Percentiles rank a stretch among this genome's conserved stretches.
Evolutionary conservation across 2,113 vertebrate genomes (phyloP).

Genomic region (Dasyurus viverrinus): DNA sequence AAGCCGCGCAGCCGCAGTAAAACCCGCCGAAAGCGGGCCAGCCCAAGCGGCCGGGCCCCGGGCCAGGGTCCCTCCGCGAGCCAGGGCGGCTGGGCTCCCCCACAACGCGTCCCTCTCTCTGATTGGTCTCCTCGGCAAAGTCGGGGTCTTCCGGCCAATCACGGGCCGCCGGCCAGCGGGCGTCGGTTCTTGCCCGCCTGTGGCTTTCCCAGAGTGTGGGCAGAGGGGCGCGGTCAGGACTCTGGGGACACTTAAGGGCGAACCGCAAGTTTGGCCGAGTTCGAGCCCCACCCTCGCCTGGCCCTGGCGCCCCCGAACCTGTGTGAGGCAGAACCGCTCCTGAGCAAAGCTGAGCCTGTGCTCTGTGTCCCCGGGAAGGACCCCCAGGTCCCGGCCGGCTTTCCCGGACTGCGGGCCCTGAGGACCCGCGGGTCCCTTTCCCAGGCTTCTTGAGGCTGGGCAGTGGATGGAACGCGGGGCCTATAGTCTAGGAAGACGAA

Average conservation of each 20-base stretch:
- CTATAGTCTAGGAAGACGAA: background rate
- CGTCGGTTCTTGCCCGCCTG: background rate
- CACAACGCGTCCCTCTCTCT: background rate
- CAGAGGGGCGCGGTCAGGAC: background rate
- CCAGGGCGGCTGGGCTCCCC: background rate
- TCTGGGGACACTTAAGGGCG: background rate
- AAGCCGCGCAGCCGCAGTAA: background rate
- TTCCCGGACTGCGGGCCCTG: background rate
- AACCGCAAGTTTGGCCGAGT: background rate
- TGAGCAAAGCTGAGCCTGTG: background rate
- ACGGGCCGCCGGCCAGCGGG: background rate
- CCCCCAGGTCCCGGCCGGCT: too few species aligned
- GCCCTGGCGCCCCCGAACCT: background rate
- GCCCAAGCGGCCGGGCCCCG: too few species aligned
- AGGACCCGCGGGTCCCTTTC: background rate
- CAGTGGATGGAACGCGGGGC: background rate
- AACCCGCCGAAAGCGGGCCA: background rate
- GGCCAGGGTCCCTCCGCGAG: background rate
- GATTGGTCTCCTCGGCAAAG: background rate
- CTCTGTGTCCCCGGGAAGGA: background rate
- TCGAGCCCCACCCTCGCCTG: background rate
- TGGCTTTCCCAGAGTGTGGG: background rate
- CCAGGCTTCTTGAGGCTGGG: background rate
- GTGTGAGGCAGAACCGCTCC: background rate
- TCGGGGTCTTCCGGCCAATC: background rate